phyloP scores from a whole-genome alignment of 2,113 vertebrate genomes.

The Trogon melanurus region DNA sequence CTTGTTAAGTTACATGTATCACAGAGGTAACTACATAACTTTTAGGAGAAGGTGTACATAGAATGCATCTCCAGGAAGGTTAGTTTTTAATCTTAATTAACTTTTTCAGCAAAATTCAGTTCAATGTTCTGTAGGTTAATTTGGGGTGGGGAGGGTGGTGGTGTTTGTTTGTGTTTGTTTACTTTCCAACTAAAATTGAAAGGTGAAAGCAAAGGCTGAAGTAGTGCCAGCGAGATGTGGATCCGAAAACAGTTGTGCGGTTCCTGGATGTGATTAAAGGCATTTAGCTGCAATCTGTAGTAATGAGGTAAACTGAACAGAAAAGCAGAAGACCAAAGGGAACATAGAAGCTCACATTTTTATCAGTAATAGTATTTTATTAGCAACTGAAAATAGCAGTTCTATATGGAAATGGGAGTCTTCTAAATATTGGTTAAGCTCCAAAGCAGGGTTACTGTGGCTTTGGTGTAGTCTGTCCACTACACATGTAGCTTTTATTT shows the following conservation, averaged over 20 bases:
- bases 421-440: not conserved
- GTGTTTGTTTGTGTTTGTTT: not conserved
- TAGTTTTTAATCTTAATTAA: not conserved
- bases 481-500: not conserved
- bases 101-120: not conserved
- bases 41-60: accelerated
- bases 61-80: not conserved
- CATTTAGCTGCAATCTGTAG: not conserved
- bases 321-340: not conserved
- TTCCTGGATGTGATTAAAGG: not conserved
- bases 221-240: not conserved
- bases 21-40: not conserved
- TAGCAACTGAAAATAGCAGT: not conserved
- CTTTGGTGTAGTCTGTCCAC: not conserved
- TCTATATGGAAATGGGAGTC: not conserved
- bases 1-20: not conserved
- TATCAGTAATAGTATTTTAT: not conserved
- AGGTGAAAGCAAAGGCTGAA: not conserved
- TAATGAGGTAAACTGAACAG: not conserved
- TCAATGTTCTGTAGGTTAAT: not conserved
- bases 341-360: not conserved
- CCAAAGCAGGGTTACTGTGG: not conserved
- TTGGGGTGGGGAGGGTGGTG: too few relatives aligned
- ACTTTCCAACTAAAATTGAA: not conserved
- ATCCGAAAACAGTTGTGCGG: not conserved